A percentile compares a stretch with the other conserved stretches of the same genome.
phyloP scores from a whole-genome alignment of 2,888 invertebrate species.

The Venustoraphidia nigricollis region DNA sequence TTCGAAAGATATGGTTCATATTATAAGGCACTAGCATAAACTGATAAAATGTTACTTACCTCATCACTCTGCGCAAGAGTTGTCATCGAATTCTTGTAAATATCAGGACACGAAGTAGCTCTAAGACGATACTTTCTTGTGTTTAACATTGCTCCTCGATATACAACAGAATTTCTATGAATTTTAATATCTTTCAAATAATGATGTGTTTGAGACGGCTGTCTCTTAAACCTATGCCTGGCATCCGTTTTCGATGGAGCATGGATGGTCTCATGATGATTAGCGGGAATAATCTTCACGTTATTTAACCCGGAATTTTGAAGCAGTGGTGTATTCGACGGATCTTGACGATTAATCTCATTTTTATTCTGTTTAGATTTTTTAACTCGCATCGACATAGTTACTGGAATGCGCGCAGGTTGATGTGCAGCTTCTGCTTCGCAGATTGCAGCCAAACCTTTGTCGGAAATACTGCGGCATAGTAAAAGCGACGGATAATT shows the following conservation, averaged over 20 bases:
- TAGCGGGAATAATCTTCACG: neutral
- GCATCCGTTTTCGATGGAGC: constrained; percentile 16
- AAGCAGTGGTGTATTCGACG: neutral
- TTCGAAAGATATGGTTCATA: too few relatives aligned
- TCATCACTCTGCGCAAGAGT: constrained; percentile 60
- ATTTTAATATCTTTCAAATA: constrained; percentile 56
- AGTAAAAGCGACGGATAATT: constrained; percentile 55
- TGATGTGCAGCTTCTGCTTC: constrained; percentile 26
- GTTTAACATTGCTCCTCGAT: constrained; percentile 72
- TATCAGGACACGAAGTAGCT: constrained; percentile 85
- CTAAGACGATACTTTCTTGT: constrained; percentile 65
- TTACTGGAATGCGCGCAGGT: constrained; percentile 35
- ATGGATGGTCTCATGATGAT: constrained; percentile 7
- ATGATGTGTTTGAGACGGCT: constrained; percentile 42
- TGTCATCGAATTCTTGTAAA: constrained; percentile 79
- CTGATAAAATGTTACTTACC: constrained; percentile 17
- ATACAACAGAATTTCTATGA: constrained; percentile 70
- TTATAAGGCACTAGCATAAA: too few relatives aligned
- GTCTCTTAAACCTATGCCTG: constrained; percentile 32
- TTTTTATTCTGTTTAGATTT: constrained; percentile 18
- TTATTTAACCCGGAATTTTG: neutral
- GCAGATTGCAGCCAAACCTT: constrained; percentile 30
- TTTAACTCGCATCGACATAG: constrained; percentile 46
- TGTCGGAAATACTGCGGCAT: constrained; percentile 47
- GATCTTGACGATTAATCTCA: neutral